Evolutionary conservation across 2,113 vertebrate genomes (phyloP).

Genomic region (Trinectes maculatus): DNA sequence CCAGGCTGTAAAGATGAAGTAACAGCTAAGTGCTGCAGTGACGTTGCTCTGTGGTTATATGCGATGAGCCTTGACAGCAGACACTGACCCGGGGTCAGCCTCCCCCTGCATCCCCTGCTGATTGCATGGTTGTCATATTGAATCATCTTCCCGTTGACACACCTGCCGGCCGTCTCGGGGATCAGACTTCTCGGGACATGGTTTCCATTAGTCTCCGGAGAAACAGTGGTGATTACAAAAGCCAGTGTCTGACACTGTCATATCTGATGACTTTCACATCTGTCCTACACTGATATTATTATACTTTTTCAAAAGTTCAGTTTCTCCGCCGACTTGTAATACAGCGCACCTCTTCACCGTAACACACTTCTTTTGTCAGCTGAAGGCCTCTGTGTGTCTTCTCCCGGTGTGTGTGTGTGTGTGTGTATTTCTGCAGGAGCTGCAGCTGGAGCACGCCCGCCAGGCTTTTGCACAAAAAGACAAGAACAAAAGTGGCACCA

Average conservation of each 20-base stretch:
- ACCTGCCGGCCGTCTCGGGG: slow-evolving; percentile 72
- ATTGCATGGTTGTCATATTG: slow-evolving; percentile 79
- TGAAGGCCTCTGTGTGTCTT: slow-evolving; percentile 27
- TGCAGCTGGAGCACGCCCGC: slow-evolving; percentile 94
- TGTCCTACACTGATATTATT: slow-evolving; percentile 46
- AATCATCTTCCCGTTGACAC: slow-evolving; percentile 77
- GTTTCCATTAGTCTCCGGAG: slow-evolving; percentile 77
- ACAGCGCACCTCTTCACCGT: slow-evolving; percentile 39
- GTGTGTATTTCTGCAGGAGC: slow-evolving; percentile 83
- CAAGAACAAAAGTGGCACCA: slow-evolving; percentile 92
- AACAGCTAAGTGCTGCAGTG: slow-evolving; percentile 33
- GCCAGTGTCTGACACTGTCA: slow-evolving; percentile 64
- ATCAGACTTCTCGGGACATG: slow-evolving; percentile 74
- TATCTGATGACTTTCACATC: slow-evolving; percentile 70
- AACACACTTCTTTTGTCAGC: slow-evolving; percentile 51
- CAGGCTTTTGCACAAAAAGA: slow-evolving; percentile 96
- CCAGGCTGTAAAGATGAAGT: slow-evolving; percentile 48
- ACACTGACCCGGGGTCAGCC: slow-evolving; percentile 67
- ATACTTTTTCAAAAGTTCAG: slow-evolving; percentile 30
- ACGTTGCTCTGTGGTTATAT: slow-evolving; percentile 55
- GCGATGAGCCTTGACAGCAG: slow-evolving; percentile 76
- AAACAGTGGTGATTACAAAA: slow-evolving; percentile 69
- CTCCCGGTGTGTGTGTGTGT: slow-evolving; percentile 19
- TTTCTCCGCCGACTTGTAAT: slow-evolving; percentile 41
- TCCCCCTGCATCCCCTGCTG: slow-evolving; percentile 68